A percentile compares a stretch with the other conserved stretches of the same genome.
Evolutionary conservation across 2,113 vertebrate species (phyloP).

Genomic region (Noctilio leporinus): DNA sequence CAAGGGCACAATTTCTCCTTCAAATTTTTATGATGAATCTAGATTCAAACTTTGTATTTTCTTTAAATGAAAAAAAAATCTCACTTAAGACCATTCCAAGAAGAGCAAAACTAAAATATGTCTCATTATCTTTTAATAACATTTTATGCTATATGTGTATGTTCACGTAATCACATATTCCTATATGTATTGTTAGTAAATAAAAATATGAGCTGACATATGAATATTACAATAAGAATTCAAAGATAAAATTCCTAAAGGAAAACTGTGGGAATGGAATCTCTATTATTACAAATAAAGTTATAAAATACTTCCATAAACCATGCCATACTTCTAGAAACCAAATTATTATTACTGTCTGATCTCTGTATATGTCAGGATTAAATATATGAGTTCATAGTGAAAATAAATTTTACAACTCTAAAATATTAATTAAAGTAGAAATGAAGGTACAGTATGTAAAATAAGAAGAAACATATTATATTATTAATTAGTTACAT

Average conservation of each 20-base stretch:
- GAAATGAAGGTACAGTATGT: background rate
- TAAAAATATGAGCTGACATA: background rate
- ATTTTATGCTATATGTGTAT: background rate
- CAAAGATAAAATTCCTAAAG: background rate
- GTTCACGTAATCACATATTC: background rate
- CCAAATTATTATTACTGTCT: background rate
- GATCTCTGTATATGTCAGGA: background rate
- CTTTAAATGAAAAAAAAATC: background rate
- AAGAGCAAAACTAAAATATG: background rate
- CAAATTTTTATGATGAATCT: background rate
- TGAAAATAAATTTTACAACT: background rate
- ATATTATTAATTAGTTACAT: background rate
- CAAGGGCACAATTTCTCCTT: background rate
- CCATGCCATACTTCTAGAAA: background rate
- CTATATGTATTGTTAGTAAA: background rate
- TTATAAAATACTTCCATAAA: background rate
- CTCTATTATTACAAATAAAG: background rate
- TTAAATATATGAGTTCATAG: background rate
- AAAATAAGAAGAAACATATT: conserved; percentile 8
- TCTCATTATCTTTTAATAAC: background rate
- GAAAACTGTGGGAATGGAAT: background rate
- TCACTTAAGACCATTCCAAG: background rate
- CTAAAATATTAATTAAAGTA: conserved; percentile 1
- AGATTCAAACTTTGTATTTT: background rate
- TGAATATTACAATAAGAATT: background rate